Percentiles rank a stretch among this genome's conserved stretches.
Evolutionary conservation across 2,113 vertebrate genomes (phyloP).

Genomic region (Catharus minimus): DNA sequence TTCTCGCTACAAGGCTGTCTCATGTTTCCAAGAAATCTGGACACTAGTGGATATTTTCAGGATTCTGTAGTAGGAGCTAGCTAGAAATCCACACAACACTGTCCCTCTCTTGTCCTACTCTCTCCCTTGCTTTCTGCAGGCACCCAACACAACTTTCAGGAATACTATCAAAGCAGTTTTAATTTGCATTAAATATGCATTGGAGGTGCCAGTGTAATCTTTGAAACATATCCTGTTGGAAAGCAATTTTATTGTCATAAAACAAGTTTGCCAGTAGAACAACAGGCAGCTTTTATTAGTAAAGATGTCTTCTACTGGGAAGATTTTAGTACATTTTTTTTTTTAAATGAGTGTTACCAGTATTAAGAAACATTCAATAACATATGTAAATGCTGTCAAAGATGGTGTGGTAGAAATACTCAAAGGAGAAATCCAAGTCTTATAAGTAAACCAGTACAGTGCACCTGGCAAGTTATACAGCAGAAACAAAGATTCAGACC

Average conservation of each 20-base stretch:
- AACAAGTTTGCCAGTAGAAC: background rate
- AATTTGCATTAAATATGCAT: background rate
- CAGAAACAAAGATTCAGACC: background rate
- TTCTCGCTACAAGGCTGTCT: background rate
- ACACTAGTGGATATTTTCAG: background rate
- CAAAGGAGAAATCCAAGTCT: background rate
- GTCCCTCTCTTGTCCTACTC: background rate
- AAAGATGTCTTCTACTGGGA: background rate
- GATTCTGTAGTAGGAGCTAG: background rate
- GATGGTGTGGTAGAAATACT: background rate
- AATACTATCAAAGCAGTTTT: background rate
- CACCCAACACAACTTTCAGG: background rate
- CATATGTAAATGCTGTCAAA: background rate
- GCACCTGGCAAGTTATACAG: background rate
- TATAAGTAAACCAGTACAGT: background rate
- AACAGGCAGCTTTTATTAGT: background rate
- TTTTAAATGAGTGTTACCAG: background rate
- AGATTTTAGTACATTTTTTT: background rate
- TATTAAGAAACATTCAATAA: background rate
- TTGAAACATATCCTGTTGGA: background rate
- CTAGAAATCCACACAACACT: background rate
- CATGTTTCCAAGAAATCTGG: slow-evolving; percentile 15
- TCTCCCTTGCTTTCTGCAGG: background rate
- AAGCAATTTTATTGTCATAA: background rate
- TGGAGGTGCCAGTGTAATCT: background rate